Percentiles rank a stretch among this genome's conserved stretches.
phyloP scores from a whole-genome alignment of 1,140 invertebrate species.

The Polypedilum vanderplanki region DNA sequence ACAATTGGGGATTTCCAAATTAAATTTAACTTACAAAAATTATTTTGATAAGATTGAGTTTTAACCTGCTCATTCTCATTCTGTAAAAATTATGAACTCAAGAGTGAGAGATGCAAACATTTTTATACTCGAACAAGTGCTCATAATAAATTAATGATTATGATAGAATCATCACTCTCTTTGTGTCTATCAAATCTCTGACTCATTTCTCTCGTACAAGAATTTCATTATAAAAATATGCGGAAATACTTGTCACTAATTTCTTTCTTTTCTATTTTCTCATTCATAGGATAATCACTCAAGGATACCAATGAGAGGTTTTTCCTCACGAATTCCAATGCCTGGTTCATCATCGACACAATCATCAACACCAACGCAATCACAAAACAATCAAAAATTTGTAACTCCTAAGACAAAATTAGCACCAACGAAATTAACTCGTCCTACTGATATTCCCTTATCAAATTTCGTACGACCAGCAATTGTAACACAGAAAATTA shows the following conservation, averaged over 20 bases:
- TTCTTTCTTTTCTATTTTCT: neutral
- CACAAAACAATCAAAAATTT: neutral
- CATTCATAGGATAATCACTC: neutral
- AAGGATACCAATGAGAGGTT: slow-evolving; percentile 16
- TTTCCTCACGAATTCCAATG: neutral
- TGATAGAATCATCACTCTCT: too few species aligned
- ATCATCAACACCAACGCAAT: neutral
- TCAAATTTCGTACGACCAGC: neutral
- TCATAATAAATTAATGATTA: too few species aligned
- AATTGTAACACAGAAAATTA: neutral
- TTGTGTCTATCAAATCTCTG: too few species aligned
- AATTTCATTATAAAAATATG: too few species aligned
- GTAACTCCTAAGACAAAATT: neutral
- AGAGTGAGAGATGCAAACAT: too few species aligned
- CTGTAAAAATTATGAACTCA: too few species aligned
- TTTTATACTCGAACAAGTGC: too few species aligned
- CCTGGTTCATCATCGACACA: neutral
- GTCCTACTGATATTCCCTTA: neutral
- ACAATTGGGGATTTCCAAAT: too few species aligned
- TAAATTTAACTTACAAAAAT: too few species aligned
- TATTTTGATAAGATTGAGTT: too few species aligned
- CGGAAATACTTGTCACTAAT: neutral
- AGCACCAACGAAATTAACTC: neutral
- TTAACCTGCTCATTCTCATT: too few species aligned
- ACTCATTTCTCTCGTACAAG: too few species aligned